These are phyloP conservation scores for Magallana angulata DNA, from an alignment of 1,140 invertebrate species.

Conservation along the genomic window DNA sequence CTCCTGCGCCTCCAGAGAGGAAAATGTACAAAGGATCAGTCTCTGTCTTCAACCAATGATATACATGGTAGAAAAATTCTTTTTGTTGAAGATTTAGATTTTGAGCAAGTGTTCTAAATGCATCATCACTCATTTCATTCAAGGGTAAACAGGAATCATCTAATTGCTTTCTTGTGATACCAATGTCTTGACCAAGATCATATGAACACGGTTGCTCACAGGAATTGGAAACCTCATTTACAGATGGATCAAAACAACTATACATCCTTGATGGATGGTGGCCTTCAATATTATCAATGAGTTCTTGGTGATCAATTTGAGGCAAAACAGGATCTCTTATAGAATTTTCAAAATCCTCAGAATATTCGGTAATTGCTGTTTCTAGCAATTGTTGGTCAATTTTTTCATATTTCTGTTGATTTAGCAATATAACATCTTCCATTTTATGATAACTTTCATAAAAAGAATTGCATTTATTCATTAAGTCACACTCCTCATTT, in stretches of 20 bases:
- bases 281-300: constrained; percentile 20
- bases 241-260: constrained; percentile 53
- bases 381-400: constrained; percentile 2
- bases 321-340: not conserved
- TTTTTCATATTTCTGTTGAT: constrained; percentile 5
- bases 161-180: not conserved
- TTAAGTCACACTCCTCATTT: not conserved
- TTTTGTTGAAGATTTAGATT: too few relatives aligned
- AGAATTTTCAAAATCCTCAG: constrained; percentile 20
- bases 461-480: not conserved
- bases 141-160: not conserved
- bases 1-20: too few relatives aligned
- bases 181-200: constrained; percentile 54
- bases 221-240: too few relatives aligned
- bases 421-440: not conserved
- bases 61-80: too few relatives aligned
- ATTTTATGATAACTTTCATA: constrained; percentile 23
- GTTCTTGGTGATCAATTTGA: constrained; percentile 48
- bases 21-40: too few relatives aligned
- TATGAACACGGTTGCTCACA: not conserved
- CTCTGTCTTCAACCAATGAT: too few relatives aligned
- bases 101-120: too few relatives aligned
- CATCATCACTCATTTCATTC: constrained; percentile 30
- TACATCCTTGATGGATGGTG: not conserved
- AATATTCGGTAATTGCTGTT: not conserved